Percentiles rank a stretch among this genome's conserved stretches.
Conservation (phyloP, 2,888 invertebrate species). For the Nemurella pictetii region DNA sequence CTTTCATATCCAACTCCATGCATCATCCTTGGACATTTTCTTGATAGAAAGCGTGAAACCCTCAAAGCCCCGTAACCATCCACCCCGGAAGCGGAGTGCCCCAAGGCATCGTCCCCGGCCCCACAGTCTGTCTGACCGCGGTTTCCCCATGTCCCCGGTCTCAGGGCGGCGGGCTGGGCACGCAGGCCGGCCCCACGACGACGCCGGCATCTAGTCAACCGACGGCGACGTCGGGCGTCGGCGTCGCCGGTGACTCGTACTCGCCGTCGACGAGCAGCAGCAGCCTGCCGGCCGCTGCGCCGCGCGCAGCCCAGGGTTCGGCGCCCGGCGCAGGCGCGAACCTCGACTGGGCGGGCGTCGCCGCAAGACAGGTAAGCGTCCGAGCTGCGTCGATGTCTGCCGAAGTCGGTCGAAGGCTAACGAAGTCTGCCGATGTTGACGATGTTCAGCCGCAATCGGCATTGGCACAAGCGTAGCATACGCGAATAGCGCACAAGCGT, state of each 20-base stretch:
- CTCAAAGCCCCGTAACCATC: too few relatives aligned
- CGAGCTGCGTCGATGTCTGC: background rate
- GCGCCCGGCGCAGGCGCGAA: conserved; percentile 30
- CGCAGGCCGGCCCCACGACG: conserved; percentile 27
- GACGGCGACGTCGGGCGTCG: background rate
- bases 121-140: too few relatives aligned
- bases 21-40: too few relatives aligned
- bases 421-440: background rate
- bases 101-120: too few relatives aligned
- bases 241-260: conserved; percentile 9
- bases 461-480: background rate
- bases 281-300: conserved; percentile 41
- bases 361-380: conserved; percentile 33
- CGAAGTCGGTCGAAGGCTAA: background rate
- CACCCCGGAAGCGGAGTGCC: too few relatives aligned
- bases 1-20: too few relatives aligned
- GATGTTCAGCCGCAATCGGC: background rate
- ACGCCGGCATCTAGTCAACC: conserved; percentile 13
- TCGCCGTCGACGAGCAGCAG: conserved; percentile 35
- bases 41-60: too few relatives aligned
- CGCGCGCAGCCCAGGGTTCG: conserved; percentile 37
- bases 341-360: conserved; percentile 42
- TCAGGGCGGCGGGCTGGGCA: conserved; percentile 17
- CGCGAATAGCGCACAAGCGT: too few relatives aligned
- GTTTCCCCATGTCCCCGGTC: background rate